Percentiles rank a stretch among this genome's conserved stretches.
These are phyloP conservation scores for Paramisgurnus dabryanus DNA, from an alignment of 2,113 vertebrate species.

Conservation along the genomic window DNA sequence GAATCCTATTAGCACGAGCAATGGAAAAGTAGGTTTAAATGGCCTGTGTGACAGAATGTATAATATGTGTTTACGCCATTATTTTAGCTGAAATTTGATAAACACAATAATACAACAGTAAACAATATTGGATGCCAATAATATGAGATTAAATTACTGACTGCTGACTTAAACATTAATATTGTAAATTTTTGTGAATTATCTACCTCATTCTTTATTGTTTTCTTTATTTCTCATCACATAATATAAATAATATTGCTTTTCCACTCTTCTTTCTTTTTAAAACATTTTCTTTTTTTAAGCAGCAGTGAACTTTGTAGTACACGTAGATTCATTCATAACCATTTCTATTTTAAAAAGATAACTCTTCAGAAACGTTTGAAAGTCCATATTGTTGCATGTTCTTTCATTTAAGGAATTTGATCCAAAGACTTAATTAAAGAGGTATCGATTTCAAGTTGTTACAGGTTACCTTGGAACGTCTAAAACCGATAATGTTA, in stretches of 20 bases:
- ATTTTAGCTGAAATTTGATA: no score
- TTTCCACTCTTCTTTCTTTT: not conserved
- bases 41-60: slow-evolving; percentile 39
- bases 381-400: slow-evolving; percentile 13
- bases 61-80: not conserved
- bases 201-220: no score
- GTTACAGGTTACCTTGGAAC: slow-evolving; percentile 41
- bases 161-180: no score
- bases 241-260: no score
- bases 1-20: slow-evolving; percentile 60
- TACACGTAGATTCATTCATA: not conserved
- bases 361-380: not conserved
- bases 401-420: slow-evolving; percentile 23
- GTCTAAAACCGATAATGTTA: slow-evolving; percentile 14
- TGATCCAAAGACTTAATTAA: slow-evolving; percentile 45
- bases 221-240: no score
- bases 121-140: no score
- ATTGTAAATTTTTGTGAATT: no score
- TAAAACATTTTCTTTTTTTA: not conserved
- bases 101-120: no score
- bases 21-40: slow-evolving; percentile 47
- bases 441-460: slow-evolving; percentile 44
- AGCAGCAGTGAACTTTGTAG: not conserved
- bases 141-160: no score
- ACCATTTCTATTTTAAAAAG: not conserved